A percentile compares a stretch with the other conserved stretches of the same genome.
phyloP scores from a whole-genome alignment of 2,113 vertebrate species.

The Gopherus flavomarginatus region DNA sequence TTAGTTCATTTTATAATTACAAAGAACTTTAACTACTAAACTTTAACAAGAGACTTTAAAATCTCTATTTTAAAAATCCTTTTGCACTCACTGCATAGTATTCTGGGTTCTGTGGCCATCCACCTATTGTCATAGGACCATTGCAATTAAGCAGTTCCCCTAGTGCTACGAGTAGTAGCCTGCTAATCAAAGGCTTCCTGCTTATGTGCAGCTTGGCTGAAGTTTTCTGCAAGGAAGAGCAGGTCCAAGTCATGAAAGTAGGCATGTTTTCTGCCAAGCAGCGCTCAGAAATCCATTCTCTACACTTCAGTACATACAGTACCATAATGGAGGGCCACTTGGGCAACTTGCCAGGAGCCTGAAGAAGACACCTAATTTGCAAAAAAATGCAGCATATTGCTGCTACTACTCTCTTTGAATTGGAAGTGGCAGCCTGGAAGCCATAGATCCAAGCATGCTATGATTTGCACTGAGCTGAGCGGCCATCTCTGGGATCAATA shows the following conservation, averaged over 20 bases:
- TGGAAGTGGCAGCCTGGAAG: background rate
- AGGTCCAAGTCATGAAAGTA: background rate
- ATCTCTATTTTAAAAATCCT: background rate
- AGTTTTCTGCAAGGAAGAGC: background rate
- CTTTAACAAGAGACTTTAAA: background rate
- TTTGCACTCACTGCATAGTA: background rate
- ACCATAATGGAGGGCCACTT: background rate
- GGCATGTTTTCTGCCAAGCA: background rate
- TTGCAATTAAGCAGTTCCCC: fast-evolving
- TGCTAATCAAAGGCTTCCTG: fast-evolving
- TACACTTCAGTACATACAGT: background rate
- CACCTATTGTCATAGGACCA: background rate
- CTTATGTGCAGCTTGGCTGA: background rate
- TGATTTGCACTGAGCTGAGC: no score
- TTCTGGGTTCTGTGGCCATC: background rate
- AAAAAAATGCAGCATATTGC: background rate
- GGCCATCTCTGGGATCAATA: background rate
- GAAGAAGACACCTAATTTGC: background rate
- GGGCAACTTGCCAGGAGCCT: background rate
- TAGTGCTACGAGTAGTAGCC: background rate
- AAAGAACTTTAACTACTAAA: background rate
- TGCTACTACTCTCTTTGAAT: background rate
- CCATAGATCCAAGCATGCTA: background rate
- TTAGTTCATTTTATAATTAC: background rate
- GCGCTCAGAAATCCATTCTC: background rate